Conservation (phyloP, 1,140 invertebrate species). For the Lepidurus apus region DNA sequence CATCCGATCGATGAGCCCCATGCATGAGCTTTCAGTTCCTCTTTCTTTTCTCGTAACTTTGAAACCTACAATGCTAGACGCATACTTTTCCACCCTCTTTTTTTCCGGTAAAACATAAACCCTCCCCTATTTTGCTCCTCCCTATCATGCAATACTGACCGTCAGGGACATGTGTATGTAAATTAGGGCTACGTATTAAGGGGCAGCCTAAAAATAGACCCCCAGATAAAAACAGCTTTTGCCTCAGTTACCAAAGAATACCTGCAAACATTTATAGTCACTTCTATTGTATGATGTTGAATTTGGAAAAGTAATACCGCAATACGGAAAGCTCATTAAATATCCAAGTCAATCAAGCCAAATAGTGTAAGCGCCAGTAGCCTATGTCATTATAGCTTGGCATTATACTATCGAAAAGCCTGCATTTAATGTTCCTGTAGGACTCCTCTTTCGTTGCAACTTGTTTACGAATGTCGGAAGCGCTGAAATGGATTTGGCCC, state of each 20-base stretch:
- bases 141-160: not conserved
- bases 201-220: too few species aligned
- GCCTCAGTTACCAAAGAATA: too few species aligned
- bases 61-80: not conserved
- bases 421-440: not conserved
- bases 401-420: not conserved
- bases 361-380: not conserved
- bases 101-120: not conserved
- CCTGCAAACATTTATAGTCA: too few species aligned
- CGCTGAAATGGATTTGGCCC: conserved; percentile 20
- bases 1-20: conserved; percentile 5
- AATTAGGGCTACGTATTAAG: too few species aligned
- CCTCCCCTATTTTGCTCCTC: not conserved
- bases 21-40: conserved; percentile 6
- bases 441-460: not conserved
- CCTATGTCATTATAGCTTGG: not conserved
- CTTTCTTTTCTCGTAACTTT: not conserved
- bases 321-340: too few species aligned
- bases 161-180: too few species aligned
- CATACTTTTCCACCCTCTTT: not conserved
- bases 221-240: too few species aligned
- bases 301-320: too few species aligned
- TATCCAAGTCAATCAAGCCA: too few species aligned
- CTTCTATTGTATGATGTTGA: too few species aligned
- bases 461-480: conserved; percentile 21